These are phyloP conservation scores for Deroplatys truncata DNA, from an alignment of 2,888 invertebrate genomes.

Conservation along the genomic window DNA sequence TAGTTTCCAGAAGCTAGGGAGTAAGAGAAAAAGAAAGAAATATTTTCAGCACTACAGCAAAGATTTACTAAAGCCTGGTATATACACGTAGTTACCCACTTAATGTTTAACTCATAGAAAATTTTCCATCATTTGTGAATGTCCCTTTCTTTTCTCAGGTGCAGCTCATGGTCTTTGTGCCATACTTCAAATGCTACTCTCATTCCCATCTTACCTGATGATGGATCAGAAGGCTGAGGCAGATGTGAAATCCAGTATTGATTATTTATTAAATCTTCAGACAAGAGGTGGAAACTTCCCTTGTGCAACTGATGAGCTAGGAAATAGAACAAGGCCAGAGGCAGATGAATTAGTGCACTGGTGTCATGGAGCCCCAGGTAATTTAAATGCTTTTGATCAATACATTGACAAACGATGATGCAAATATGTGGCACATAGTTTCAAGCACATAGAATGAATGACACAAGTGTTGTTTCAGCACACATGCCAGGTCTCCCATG, in stretches of 20 bases:
- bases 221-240: slow-evolving; percentile 50
- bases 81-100: too few relatives aligned
- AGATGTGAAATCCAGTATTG: slow-evolving; percentile 61
- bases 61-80: too few relatives aligned
- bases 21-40: too few relatives aligned
- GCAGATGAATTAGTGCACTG: slow-evolving; percentile 76
- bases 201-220: slow-evolving; percentile 56
- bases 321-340: slow-evolving; percentile 44
- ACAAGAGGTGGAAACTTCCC: slow-evolving; percentile 71
- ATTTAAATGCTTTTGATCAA: slow-evolving; percentile 23
- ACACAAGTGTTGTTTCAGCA: too few relatives aligned
- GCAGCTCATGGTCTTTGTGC: slow-evolving; percentile 58
- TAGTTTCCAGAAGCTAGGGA: too few relatives aligned
- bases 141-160: slow-evolving; percentile 40
- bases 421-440: too few relatives aligned
- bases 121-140: too few relatives aligned
- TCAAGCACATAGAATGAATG: too few relatives aligned
- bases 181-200: slow-evolving; percentile 62
- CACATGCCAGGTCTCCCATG: too few relatives aligned
- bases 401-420: slow-evolving; percentile 30
- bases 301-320: slow-evolving; percentile 66
- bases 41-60: too few relatives aligned
- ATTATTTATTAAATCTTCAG: slow-evolving; percentile 64
- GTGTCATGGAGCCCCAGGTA: slow-evolving; percentile 85
- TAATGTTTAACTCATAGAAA: too few relatives aligned